phyloP scores from a whole-genome alignment of 2,797 vertebrate genomes.

The Eulemur mongoz region DNA sequence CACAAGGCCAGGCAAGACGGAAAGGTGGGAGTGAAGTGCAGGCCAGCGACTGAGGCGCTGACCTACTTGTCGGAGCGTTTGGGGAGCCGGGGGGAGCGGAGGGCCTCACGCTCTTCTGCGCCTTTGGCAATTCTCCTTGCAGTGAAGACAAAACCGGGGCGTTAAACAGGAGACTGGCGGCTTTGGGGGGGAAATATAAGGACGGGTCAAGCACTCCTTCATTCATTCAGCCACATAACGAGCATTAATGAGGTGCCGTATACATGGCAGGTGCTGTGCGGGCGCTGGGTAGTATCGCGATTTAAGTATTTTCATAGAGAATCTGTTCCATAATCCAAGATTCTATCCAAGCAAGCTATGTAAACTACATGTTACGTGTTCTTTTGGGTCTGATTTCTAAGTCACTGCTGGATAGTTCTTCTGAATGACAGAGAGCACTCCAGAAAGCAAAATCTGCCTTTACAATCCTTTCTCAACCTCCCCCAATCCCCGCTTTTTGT shows the following conservation, averaged over 20 bases:
- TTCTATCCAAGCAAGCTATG: background rate
- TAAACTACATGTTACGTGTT: background rate
- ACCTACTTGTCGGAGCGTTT: background rate
- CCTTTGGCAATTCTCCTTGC: background rate
- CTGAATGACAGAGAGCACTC: background rate
- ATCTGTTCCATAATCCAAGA: background rate
- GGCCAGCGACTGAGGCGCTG: background rate
- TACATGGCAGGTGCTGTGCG: too few relatives aligned
- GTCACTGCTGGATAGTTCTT: constrained; percentile 6
- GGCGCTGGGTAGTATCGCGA: background rate
- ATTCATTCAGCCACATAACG: background rate
- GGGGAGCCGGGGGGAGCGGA: background rate
- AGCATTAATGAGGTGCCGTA: background rate
- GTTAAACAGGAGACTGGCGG: background rate
- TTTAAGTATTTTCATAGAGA: background rate
- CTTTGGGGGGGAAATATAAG: background rate
- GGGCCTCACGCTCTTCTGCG: background rate
- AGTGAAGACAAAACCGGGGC: background rate
- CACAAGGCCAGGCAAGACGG: background rate
- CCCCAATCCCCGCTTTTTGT: background rate
- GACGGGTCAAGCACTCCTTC: background rate
- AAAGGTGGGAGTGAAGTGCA: background rate
- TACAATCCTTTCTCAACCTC: background rate
- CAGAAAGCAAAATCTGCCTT: background rate
- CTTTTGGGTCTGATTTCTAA: background rate